Conservation (phyloP, 2,797 vertebrate species). For the Onychomys arenicola region DNA sequence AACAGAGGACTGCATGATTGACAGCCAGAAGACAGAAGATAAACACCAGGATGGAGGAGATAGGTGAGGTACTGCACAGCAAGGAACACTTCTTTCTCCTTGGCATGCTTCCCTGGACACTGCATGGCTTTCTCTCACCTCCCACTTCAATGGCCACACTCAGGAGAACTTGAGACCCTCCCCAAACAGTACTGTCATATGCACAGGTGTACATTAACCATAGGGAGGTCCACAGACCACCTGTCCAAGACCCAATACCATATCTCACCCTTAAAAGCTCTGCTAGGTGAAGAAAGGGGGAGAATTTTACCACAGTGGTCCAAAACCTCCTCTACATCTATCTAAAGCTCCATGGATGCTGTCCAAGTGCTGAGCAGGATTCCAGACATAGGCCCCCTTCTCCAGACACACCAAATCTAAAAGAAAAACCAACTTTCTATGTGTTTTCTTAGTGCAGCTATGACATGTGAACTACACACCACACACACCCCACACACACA, state of each 20-base stretch:
- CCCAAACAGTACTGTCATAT: background rate
- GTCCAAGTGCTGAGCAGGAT: background rate
- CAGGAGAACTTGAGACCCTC: background rate
- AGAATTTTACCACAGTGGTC: fast-evolving
- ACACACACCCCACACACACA: too few relatives aligned
- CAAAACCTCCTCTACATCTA: too few relatives aligned
- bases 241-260: fast-evolving
- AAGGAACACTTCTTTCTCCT: too few relatives aligned
- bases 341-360: fast-evolving
- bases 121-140: fast-evolving
- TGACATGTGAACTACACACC: fast-evolving
- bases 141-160: fast-evolving
- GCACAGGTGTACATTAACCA: fast-evolving
- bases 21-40: background rate
- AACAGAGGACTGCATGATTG: fast-evolving
- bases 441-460: fast-evolving
- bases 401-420: fast-evolving
- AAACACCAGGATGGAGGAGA: background rate
- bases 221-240: background rate
- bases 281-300: fast-evolving
- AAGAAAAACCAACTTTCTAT: background rate
- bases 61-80: fast-evolving
- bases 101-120: fast-evolving
- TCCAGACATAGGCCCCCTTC: background rate
- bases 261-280: background rate